Percentiles rank a stretch among this genome's conserved stretches.
Conservation (phyloP, 2,113 vertebrate genomes). For the Lasiurus borealis region DNA sequence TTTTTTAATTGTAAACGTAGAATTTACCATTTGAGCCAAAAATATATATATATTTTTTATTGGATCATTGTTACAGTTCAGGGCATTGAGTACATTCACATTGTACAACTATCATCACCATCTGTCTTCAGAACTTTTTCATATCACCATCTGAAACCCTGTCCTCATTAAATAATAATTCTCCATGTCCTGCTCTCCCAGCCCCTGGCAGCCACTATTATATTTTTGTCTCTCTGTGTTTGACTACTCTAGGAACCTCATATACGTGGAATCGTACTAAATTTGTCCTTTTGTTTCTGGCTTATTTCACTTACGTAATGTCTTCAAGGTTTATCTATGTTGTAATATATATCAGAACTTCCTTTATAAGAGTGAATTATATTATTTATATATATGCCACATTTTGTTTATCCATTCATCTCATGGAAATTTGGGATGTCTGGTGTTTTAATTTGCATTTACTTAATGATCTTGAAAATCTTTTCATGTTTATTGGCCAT, state of each 20-base stretch:
- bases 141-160: background rate
- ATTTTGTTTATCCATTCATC: background rate
- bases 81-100: background rate
- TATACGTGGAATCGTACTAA: background rate
- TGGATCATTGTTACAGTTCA: background rate
- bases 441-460: background rate
- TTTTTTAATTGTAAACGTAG: background rate
- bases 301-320: background rate
- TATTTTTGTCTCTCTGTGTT: background rate
- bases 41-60: background rate
- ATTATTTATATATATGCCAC: background rate
- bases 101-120: background rate
- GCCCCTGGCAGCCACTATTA: background rate
- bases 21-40: background rate
- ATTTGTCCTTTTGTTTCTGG: background rate
- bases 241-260: background rate
- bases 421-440: background rate
- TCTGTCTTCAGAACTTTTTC: background rate
- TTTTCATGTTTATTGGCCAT: background rate
- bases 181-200: background rate
- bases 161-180: background rate
- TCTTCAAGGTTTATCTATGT: background rate
- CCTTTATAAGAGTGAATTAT: background rate
- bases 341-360: background rate
- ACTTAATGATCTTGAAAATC: background rate